Percentiles rank a stretch among this genome's conserved stretches.
Evolutionary conservation across 2,797 vertebrate species (phyloP).

Genomic region (Steatocranus sp.): DNA sequence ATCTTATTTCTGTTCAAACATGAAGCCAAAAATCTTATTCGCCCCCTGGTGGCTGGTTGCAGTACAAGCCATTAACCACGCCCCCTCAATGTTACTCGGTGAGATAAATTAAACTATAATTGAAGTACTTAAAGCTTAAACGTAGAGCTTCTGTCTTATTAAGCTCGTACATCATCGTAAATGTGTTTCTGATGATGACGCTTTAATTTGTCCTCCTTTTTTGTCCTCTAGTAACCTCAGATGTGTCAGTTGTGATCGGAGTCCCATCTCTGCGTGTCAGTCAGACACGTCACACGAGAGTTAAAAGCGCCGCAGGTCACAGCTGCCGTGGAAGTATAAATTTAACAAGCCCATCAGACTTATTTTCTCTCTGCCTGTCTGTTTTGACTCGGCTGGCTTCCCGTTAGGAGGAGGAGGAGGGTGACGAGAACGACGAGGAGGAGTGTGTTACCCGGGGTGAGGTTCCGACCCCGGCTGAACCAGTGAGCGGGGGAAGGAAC

Average conservation of each 20-base stretch:
- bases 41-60: not conserved
- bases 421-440: not conserved
- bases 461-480: slow-evolving; percentile 54
- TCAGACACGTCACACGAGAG: not conserved
- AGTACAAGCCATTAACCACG: not conserved
- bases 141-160: not conserved
- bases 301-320: not conserved
- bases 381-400: not conserved
- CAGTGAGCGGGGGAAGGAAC: not conserved
- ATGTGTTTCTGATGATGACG: not conserved
- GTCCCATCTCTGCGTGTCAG: not conserved
- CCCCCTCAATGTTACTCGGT: not conserved
- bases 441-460: slow-evolving; percentile 48
- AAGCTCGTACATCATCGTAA: not conserved
- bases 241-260: not conserved
- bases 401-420: not conserved
- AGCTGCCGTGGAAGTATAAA: not conserved
- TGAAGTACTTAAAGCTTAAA: not conserved
- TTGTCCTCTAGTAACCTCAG: not conserved
- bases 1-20: not conserved
- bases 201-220: not conserved
- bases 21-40: not conserved
- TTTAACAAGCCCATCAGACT: not conserved
- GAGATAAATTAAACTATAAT: not conserved
- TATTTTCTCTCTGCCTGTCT: not conserved